Base-by-base conservation (phyloP, 2,113 vertebrate genomes). In the Cygnus atratus region DNA sequence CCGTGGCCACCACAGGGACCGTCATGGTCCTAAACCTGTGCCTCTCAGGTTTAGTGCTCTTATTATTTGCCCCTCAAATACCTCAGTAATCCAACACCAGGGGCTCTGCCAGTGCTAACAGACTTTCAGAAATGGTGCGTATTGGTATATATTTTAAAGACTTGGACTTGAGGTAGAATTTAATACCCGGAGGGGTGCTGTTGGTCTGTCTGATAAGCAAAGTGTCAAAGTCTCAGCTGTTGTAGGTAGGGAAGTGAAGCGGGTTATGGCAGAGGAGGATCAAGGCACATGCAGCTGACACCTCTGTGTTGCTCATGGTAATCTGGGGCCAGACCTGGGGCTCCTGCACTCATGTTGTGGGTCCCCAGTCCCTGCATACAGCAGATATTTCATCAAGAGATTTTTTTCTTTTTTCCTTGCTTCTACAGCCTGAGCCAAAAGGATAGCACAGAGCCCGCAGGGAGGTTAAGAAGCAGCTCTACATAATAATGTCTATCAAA, bases 401-500 rank as follows among this genome's bases (percentile, higher is more conserved):
- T 65, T 87, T 84, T 88, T 72, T 2, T 61, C 91, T 88, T 41
- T n/a, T 65, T 65, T 65, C 39, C 52, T 87, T 67, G 58, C 28
- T 79, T 95, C 58, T 62, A n/a, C 8, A 29, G 77, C 73, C 76
- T 9, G 66, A 92, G 77, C 48, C 83, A 79, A 84, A 91, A 57
- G 28, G 28, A 87, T 13, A 88, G 72, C 39, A 68, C 10, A 35
- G 43, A 80, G 28, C 65, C 48, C 81, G 75, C 35, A 29, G 86
- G 86, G 86, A 83, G 57, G 83, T 55, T 92, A 81, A 74, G 85
- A 83, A 94, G 88, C 85, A 93, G 81, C 70, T 82, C 87, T 78
- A n/a, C 77, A 41, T 66, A 84, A 84, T 43, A 71, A 11, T 57
- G 33, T 37, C 80, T 71, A 62, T 35, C 85, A 66, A 87, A 95